Conservation (phyloP, 2,888 invertebrate genomes). For the Pseudolycoriella hygida region DNA sequence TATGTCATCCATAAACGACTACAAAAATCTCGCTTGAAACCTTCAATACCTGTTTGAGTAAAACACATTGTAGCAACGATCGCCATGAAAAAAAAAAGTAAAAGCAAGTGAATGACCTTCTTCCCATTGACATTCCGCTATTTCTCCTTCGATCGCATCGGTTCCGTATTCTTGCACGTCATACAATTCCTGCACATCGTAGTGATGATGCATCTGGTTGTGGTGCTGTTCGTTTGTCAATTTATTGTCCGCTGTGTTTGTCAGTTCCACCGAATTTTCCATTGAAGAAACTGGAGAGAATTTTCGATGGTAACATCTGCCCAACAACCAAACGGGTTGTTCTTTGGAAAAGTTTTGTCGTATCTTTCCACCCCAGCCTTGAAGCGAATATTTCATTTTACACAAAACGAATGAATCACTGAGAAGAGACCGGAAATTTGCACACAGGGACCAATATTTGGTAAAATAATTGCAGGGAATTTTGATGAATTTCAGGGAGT, state of each 20-base stretch:
- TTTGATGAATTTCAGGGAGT: conserved; percentile 5
- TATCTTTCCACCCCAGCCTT: conserved; percentile 64
- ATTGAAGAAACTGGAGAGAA: conserved; percentile 37
- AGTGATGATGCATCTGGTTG: conserved; percentile 8
- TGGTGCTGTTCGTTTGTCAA: neutral
- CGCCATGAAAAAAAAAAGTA: neutral
- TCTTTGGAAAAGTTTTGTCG: conserved; percentile 64
- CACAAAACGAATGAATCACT: too few relatives aligned
- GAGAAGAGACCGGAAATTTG: too few relatives aligned
- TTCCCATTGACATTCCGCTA: conserved; percentile 26
- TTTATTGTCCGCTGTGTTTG: conserved; percentile 13
- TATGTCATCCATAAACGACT: conserved; percentile 80
- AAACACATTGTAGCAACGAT: conserved; percentile 12
- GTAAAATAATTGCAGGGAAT: too few relatives aligned
- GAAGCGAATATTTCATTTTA: too few relatives aligned
- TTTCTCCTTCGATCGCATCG: conserved; percentile 9
- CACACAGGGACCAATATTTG: too few relatives aligned
- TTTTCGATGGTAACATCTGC: conserved; percentile 65
- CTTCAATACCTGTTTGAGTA: conserved; percentile 44
- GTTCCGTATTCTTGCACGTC: conserved; percentile 30
- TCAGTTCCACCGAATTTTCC: conserved; percentile 28
- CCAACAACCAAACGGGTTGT: conserved; percentile 73
- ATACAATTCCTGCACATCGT: conserved; percentile 8
- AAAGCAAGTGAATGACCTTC: conserved; percentile 13
- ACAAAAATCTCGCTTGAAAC: conserved; percentile 66